Conservation (phyloP, 2,113 vertebrate genomes). For the Herpetotheres cachinnans region DNA sequence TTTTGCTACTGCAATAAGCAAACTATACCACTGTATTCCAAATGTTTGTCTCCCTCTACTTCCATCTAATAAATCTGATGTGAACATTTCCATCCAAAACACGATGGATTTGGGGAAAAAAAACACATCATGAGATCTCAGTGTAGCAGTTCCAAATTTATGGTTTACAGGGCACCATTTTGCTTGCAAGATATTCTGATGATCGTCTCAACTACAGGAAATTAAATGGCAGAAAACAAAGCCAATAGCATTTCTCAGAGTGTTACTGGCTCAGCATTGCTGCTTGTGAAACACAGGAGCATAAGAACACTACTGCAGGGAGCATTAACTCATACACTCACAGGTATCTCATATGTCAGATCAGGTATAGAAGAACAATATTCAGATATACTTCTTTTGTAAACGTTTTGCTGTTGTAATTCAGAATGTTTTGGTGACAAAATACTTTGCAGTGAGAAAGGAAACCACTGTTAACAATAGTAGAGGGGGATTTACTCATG, state of each 20-base stretch:
- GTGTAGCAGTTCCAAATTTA: neutral
- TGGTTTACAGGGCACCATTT: neutral
- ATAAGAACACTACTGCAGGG: neutral
- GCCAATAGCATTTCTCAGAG: neutral
- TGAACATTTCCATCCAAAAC: neutral
- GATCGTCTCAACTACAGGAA: slow-evolving; percentile 7
- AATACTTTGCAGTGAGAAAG: neutral
- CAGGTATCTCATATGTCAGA: neutral
- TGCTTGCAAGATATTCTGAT: neutral
- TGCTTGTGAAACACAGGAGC: neutral
- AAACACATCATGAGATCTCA: neutral
- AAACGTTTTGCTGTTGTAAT: neutral
- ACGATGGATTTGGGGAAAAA: neutral
- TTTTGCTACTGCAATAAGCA: neutral
- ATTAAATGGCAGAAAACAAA: slow-evolving; percentile 30
- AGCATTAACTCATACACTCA: neutral
- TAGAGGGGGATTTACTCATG: neutral
- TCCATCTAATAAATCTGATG: neutral
- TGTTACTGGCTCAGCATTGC: neutral
- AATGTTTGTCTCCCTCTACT: neutral
- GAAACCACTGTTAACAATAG: neutral
- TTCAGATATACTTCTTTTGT: neutral
- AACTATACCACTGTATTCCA: neutral
- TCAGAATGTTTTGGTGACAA: neutral
- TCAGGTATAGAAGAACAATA: neutral